These are phyloP conservation scores for Megalurothrips usitatus DNA, from an alignment of 2,888 invertebrate species.

Conservation along the genomic window DNA sequence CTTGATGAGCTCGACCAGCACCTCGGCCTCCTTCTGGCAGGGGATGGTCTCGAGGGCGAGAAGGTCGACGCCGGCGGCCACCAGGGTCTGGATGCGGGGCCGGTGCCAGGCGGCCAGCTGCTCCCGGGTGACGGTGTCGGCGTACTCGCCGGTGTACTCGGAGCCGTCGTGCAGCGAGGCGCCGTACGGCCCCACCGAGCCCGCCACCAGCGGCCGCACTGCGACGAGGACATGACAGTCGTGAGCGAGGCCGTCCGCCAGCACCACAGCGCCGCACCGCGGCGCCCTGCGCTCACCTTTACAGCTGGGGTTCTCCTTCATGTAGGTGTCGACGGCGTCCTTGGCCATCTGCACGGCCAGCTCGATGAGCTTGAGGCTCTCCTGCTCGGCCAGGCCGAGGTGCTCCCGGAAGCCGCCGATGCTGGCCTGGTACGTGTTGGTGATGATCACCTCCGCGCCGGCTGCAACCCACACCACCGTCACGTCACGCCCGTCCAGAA, in stretches of 20 bases:
- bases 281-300: background rate
- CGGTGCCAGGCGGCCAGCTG: constrained; percentile 79
- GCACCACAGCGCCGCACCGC: background rate
- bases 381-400: constrained; percentile 61
- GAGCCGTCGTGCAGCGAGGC: constrained; percentile 86
- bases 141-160: constrained; percentile 86
- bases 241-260: background rate
- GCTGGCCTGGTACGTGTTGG: constrained; percentile 87
- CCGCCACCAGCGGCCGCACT: constrained; percentile 64
- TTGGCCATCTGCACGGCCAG: constrained; percentile 70
- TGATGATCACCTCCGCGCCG: constrained; percentile 81
- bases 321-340: constrained; percentile 60
- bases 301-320: constrained; percentile 51
- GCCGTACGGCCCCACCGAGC: constrained; percentile 90
- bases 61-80: constrained; percentile 76
- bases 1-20: constrained; percentile 70
- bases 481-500: background rate
- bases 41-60: constrained; percentile 92
- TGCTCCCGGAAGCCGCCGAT: constrained; percentile 70
- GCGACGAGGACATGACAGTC: constrained; percentile 10
- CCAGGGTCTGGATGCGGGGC: constrained; percentile 70
- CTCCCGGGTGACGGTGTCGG: constrained; percentile 59
- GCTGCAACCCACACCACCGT: too few species aligned
- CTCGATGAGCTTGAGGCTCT: constrained; percentile 67
- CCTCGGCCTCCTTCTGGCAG: constrained; percentile 75